These are phyloP conservation scores for Psylliodes chrysocephalus DNA, from an alignment of 2,888 invertebrate genomes.

Conservation along the genomic window DNA sequence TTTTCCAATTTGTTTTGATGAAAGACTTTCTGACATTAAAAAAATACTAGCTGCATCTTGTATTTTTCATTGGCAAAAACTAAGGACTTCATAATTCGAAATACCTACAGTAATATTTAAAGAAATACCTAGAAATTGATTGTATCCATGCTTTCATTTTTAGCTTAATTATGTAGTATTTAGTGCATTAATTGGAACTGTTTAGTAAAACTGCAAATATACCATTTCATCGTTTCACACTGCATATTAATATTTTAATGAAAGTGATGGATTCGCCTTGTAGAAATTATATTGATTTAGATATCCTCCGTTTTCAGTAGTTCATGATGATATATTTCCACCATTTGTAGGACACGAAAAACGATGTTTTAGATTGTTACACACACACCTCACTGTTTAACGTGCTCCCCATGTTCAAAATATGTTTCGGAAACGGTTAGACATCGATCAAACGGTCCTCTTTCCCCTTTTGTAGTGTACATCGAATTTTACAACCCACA, in stretches of 20 bases:
- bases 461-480: neutral
- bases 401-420: neutral
- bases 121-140: no score
- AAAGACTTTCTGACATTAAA: no score
- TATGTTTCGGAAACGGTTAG: slow-evolving; percentile 8
- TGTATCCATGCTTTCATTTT: no score
- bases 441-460: slow-evolving; percentile 11
- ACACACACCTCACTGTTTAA: neutral
- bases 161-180: no score
- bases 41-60: no score
- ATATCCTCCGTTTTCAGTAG: neutral
- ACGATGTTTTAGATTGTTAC: neutral
- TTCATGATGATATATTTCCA: neutral
- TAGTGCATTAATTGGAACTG: no score
- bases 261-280: neutral
- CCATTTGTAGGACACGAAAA: neutral
- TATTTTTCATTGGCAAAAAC: no score
- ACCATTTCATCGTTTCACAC: no score
- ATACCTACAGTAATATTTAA: no score
- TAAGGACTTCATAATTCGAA: no score
- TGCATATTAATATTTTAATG: neutral
- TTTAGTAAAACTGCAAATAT: no score
- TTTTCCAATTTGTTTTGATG: no score
- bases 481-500: slow-evolving; percentile 12
- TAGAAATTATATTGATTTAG: neutral